Base-by-base conservation (phyloP, 2,888 invertebrate species). In the Phorcus lineatus region DNA sequence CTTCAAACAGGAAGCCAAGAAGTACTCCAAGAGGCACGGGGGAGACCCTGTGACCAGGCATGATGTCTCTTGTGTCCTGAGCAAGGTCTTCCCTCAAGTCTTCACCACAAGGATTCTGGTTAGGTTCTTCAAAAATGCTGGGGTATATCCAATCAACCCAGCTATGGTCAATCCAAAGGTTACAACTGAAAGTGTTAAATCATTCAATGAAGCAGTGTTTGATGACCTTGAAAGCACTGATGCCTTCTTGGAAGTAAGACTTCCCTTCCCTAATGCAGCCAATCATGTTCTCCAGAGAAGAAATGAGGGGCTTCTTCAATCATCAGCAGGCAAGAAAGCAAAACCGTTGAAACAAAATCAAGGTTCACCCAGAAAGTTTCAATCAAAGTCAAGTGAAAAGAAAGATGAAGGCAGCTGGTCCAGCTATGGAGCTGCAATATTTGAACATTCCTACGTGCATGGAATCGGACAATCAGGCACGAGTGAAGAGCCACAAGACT, bases 1-100 rank as follows among this genome's bases (percentile, higher is more conserved):
- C 31, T 70, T 70, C 70, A 70, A 70, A 13, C 70, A 70, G 36
- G 70, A 70, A 19, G 70, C 70, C 70, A 70, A 70, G 70, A 31
- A 40, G 36, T 70, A 36, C 70, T 36, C 28, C n/a, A 70, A 70
- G 70, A 70, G 36, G n/a, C 70, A 70, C 36, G 28, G 28, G 16
- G 70, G 70, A 9, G 70, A 70, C 36, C 70, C 36, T 16, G 31
- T 70, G 4, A 70, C 70, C 28, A 70, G 36, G 40, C 24, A 70
- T 40, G 36, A 70, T 40, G 70, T 70, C 40, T 70, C 24, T 11
- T 17, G 40, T 36, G n/a, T 70, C 19, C 31, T 70, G 19, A 70
- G 40, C 31, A 70, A 40, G 40, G 70, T 40, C 9, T 70, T 70
- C n/a, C 70, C 70, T 2, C 31, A 40, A 11, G 70, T 70, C 70